phyloP scores from a whole-genome alignment of 2,797 vertebrate species.

The Pterois miles region DNA sequence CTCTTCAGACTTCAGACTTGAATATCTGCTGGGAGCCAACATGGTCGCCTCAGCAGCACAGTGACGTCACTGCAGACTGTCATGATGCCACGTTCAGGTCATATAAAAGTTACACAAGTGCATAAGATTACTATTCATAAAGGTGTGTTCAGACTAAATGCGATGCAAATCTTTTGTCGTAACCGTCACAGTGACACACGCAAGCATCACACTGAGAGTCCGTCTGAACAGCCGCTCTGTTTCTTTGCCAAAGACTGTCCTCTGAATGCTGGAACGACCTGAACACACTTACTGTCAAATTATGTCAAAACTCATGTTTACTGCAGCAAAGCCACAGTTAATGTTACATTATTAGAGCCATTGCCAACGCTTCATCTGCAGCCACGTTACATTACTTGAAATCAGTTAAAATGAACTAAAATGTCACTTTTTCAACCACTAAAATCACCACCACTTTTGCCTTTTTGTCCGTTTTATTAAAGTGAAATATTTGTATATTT shows the following conservation, averaged over 20 bases:
- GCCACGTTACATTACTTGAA: background rate
- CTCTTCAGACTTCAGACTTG: too few relatives aligned
- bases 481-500: background rate
- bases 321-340: background rate
- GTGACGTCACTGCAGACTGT: too few relatives aligned
- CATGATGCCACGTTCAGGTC: too few relatives aligned
- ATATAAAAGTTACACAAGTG: too few relatives aligned
- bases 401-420: too few relatives aligned
- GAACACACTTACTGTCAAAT: background rate
- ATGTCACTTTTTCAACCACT: background rate
- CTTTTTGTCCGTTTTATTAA: background rate
- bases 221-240: background rate
- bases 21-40: too few relatives aligned
- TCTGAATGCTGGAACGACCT: background rate
- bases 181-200: too few relatives aligned
- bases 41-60: too few relatives aligned
- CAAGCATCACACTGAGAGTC: conserved; percentile 23
- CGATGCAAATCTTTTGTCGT: too few relatives aligned
- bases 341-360: background rate
- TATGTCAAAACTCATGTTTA: conserved; percentile 20
- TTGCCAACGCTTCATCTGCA: background rate
- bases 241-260: conserved; percentile 13
- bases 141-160: too few relatives aligned
- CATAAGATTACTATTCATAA: too few relatives aligned
- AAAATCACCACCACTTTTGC: too few relatives aligned